Base-by-base conservation (phyloP, 2,113 vertebrate species). In the Eulacestoma nigropectus region DNA sequence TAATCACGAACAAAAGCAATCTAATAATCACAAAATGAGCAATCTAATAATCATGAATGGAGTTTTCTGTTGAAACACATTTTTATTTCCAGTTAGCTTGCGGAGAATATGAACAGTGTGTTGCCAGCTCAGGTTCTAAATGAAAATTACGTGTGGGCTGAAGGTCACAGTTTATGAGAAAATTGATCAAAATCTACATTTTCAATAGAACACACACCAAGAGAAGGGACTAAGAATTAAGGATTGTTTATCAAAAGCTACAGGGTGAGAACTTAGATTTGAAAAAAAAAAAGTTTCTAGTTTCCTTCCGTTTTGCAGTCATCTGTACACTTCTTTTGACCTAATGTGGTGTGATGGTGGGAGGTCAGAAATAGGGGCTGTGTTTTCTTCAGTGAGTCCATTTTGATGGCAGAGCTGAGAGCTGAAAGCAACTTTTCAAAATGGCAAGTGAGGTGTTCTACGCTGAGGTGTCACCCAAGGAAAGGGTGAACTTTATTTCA, bases 361-460 rank as follows among this genome's bases (percentile, higher is more conserved):
- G 56, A 70, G 72, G 56, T 42, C 91, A 78, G 62, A 95, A 63
- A 33, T 29, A 72, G 20, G 2, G 84, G 55, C 17, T 57, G 77
- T 49, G n/a, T 21, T 65, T 93, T 67, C 39, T 75, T 86, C 76
- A 80, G 25, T 5, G 50, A 84, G 84, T 81, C 87, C 89, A 89
- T 91, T 94, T 95, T 70, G 77, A 22, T 50, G 46, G 56, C 73
- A 95, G 60, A 67, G 9, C 73, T 94, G 80, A 93, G 79, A 90
- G 42, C 80, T 93, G 84, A 94, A 84, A 90, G 60, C 10, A 49
- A 3, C 74, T 89, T 23, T 46, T 63, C 60, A 87, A 82, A 87
- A 96, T 96, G 96, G 81, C 87, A 57, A 78, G n/a, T 59, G 91
- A 96, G 42, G 87, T 93, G 50, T 14, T 89, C 82, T 96, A 96